Conservation (phyloP, 2,113 vertebrate genomes). For the Bombycilla garrulus region DNA sequence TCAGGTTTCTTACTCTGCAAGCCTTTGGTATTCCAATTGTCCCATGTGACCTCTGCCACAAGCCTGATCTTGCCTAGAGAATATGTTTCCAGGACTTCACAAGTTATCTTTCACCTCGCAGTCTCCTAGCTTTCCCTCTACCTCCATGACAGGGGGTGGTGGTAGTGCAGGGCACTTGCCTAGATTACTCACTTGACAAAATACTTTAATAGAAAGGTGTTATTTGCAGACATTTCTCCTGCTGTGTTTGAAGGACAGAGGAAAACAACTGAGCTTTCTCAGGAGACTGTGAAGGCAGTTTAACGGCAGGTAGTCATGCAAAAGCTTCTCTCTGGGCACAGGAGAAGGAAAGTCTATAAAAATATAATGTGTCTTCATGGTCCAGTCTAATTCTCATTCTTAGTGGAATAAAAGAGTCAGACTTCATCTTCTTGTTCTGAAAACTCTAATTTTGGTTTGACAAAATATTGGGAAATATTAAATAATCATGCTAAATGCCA, state of each 20-base stretch:
- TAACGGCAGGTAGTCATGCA: neutral
- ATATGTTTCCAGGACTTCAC: neutral
- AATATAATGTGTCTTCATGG: neutral
- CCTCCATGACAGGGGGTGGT: neutral
- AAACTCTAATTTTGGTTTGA: constrained; percentile 37
- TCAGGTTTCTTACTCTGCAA: neutral
- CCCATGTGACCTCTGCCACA: neutral
- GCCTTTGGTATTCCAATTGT: neutral
- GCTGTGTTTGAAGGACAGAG: neutral
- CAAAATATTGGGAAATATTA: neutral
- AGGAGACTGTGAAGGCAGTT: neutral
- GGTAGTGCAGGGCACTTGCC: neutral
- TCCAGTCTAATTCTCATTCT: neutral
- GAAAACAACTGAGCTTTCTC: neutral
- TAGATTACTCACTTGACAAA: neutral
- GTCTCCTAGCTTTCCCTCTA: neutral
- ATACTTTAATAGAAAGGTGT: neutral
- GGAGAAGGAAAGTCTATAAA: neutral
- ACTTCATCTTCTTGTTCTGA: neutral
- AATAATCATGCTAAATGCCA: neutral
- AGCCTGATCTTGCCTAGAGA: neutral
- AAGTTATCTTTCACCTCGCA: neutral
- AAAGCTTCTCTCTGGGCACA: neutral
- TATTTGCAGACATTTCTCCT: neutral
- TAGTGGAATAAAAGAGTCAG: neutral